These are phyloP conservation scores for Hydrotaea diabolus DNA, from an alignment of 2,888 invertebrate genomes.

Conservation along the genomic window DNA sequence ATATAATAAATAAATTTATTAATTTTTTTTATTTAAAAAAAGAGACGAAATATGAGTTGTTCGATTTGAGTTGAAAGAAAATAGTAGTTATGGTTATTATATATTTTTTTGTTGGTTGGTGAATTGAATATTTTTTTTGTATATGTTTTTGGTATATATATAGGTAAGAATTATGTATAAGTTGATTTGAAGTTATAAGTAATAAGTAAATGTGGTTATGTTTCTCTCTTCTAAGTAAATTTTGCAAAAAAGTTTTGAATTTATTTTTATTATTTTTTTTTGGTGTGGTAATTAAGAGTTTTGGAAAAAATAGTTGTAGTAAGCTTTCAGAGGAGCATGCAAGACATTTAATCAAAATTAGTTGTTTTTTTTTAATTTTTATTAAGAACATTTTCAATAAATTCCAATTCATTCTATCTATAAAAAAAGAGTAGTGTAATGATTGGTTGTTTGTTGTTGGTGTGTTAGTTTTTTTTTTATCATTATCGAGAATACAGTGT, in stretches of 20 bases:
- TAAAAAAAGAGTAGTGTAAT: constrained; percentile 37
- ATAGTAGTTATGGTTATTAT: background rate
- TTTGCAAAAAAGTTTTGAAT: constrained; percentile 42
- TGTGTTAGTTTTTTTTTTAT: constrained; percentile 14
- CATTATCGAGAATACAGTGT: background rate
- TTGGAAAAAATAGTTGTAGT: constrained; percentile 5
- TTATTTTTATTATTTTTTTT: background rate
- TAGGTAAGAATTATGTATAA: constrained; percentile 18
- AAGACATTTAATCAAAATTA: constrained; percentile 38
- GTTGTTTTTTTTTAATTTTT: constrained; percentile 26
- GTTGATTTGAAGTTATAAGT: background rate
- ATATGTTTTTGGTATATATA: background rate
- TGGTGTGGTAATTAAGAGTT: too few species aligned
- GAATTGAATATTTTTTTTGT: background rate
- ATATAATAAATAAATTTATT: constrained; percentile 13
- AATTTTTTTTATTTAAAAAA: constrained; percentile 27
- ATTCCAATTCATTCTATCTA: constrained; percentile 58
- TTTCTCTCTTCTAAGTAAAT: constrained; percentile 46
- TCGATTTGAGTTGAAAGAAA: constrained; percentile 31
- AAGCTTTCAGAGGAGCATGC: constrained; percentile 57
- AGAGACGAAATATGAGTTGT: constrained; percentile 24
- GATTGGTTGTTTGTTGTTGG: constrained; percentile 5
- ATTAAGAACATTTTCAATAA: constrained; percentile 12
- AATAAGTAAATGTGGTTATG: background rate
- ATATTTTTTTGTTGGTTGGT: constrained; percentile 2